Evolutionary conservation across 2,888 invertebrate genomes (phyloP).

Genomic region (Mythimna albipuncta): DNA sequence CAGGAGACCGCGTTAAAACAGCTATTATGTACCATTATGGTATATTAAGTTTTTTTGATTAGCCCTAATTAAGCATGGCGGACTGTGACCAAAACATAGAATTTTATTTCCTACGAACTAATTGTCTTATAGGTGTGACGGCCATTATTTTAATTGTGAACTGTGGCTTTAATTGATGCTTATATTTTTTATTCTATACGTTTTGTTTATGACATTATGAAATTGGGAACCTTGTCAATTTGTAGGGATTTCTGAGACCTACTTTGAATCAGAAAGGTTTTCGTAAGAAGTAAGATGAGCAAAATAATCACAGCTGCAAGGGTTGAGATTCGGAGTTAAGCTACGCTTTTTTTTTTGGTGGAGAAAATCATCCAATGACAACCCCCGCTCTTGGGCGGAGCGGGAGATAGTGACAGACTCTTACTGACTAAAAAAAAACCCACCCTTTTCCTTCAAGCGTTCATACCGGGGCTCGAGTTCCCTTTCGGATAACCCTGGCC

Average conservation of each 20-base stretch:
- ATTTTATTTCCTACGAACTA: slow-evolving; percentile 85
- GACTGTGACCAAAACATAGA: slow-evolving; percentile 77
- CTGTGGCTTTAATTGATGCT: slow-evolving; percentile 83
- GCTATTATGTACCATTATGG: slow-evolving; percentile 74
- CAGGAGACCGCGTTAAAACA: slow-evolving; percentile 72
- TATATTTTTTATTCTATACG: slow-evolving; percentile 81
- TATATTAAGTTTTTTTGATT: slow-evolving; percentile 79
- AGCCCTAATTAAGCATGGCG: slow-evolving; percentile 73
- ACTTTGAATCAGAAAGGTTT: background rate
- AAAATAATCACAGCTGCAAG: no score
- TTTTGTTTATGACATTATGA: slow-evolving; percentile 68
- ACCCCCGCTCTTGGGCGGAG: no score
- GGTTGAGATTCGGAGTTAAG: no score
- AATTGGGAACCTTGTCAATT: background rate
- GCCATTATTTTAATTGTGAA: slow-evolving; percentile 90
- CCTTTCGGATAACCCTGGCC: no score
- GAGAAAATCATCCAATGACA: no score
- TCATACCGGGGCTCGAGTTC: no score
- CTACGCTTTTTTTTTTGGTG: no score
- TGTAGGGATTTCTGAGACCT: background rate
- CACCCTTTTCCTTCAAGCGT: no score
- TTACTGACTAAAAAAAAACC: no score
- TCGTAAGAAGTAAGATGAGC: background rate
- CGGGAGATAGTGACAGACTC: no score
- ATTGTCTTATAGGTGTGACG: slow-evolving; percentile 90